A percentile compares a stretch with the other conserved stretches of the same genome.
Conservation (phyloP, 2,797 vertebrate species). For the Pseudochaenichthys georgianus region DNA sequence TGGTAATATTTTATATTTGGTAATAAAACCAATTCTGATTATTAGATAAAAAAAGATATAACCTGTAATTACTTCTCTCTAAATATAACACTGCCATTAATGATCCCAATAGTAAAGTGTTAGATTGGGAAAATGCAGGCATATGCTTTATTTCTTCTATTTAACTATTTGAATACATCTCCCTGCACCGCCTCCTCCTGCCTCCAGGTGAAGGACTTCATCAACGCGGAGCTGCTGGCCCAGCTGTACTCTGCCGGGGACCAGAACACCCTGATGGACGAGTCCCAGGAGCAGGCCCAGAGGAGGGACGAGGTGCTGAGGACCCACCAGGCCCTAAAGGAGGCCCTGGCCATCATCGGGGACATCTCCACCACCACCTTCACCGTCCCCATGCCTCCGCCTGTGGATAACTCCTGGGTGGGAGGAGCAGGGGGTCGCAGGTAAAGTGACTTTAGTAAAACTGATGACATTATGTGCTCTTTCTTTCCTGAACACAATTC, state of each 20-base stretch:
- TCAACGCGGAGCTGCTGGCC: conserved; percentile 95
- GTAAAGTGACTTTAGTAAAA: conserved; percentile 68
- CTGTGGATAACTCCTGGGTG: conserved; percentile 94
- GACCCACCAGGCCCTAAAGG: conserved; percentile 93
- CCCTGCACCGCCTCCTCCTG: conserved; percentile 2
- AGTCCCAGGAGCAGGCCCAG: conserved; percentile 94
- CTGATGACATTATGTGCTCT: too few relatives aligned
- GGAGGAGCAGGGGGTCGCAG: conserved; percentile 85
- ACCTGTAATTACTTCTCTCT: too few relatives aligned
- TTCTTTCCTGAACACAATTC: neutral
- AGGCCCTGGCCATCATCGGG: conserved; percentile 92
- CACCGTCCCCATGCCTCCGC: conserved; percentile 91
- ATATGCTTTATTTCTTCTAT: neutral
- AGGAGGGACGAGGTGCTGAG: conserved; percentile 92
- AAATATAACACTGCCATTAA: too few relatives aligned
- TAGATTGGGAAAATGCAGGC: neutral
- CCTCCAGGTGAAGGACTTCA: conserved; percentile 94
- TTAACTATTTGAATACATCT: neutral
- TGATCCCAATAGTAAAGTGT: too few relatives aligned
- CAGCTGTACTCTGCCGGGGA: conserved; percentile 95
- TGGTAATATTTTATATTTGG: too few relatives aligned
- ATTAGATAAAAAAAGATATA: too few relatives aligned
- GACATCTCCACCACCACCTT: conserved; percentile 93
- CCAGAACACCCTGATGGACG: conserved; percentile 95
- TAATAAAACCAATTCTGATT: too few relatives aligned